These are phyloP conservation scores for Brachionus koreanus DNA, from an alignment of 1,140 invertebrate species.

Conservation along the genomic window DNA sequence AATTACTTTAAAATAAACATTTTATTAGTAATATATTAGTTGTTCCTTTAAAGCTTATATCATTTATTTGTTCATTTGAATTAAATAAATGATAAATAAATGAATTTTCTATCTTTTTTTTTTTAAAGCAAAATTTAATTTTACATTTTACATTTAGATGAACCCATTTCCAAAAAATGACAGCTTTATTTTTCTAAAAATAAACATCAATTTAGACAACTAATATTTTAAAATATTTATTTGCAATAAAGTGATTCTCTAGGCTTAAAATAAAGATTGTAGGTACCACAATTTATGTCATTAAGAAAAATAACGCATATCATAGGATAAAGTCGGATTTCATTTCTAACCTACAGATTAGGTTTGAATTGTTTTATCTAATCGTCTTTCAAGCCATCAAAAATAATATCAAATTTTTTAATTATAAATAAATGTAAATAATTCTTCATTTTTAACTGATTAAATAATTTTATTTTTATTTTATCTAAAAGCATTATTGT, in stretches of 20 bases:
- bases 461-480: background rate
- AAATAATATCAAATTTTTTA: background rate
- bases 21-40: background rate
- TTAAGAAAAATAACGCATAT: background rate
- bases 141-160: too few species aligned
- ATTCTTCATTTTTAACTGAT: background rate
- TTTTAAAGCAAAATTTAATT: too few species aligned
- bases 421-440: constrained; percentile 12
- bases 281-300: background rate
- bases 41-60: background rate
- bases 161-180: too few species aligned
- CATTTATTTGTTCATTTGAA: too few species aligned
- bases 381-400: background rate
- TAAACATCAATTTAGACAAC: too few species aligned
- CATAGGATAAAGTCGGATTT: background rate
- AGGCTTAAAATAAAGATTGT: background rate
- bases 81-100: too few species aligned
- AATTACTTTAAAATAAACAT: background rate
- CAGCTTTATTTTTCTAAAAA: too few species aligned
- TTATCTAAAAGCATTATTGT: background rate
- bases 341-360: background rate
- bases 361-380: background rate
- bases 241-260: background rate
- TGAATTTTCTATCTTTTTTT: too few species aligned
- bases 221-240: too few species aligned